A percentile compares a stretch with the other conserved stretches of the same genome.
phyloP scores from a whole-genome alignment of 1,140 invertebrate species.

The Drosophila athabasca region DNA sequence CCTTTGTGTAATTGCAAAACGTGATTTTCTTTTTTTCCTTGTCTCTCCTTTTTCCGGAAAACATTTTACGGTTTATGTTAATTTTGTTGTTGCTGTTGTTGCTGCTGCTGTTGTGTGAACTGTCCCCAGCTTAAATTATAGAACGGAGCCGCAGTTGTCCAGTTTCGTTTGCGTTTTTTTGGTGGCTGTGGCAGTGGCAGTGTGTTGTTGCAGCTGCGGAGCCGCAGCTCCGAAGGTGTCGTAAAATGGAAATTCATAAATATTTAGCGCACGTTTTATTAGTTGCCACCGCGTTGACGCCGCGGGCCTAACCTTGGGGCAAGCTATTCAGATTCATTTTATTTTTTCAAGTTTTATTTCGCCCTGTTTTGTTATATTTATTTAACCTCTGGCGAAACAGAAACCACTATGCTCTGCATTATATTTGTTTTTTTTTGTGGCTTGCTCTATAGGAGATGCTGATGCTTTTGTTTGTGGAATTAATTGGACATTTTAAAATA shows the following conservation, averaged over 20 bases:
- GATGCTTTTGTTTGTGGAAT: no score
- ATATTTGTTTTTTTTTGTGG: no score
- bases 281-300: slow-evolving; percentile 48
- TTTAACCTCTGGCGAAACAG: slow-evolving; percentile 24
- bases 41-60: slow-evolving; percentile 28
- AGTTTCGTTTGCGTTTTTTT: slow-evolving; percentile 31
- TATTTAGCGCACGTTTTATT: slow-evolving; percentile 79
- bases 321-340: slow-evolving; percentile 11
- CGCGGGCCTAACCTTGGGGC: slow-evolving; percentile 38
- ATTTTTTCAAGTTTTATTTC: slow-evolving; percentile 23
- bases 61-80: slow-evolving; percentile 70
- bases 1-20: slow-evolving; percentile 71
- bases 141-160: slow-evolving; percentile 39
- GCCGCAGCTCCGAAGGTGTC: slow-evolving; percentile 60
- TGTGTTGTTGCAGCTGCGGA: slow-evolving; percentile 47
- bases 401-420: no score
- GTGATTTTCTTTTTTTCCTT: slow-evolving; percentile 62
- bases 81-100: slow-evolving; percentile 41
- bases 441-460: no score
- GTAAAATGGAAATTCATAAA: slow-evolving; percentile 78
- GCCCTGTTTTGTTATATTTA: slow-evolving; percentile 17
- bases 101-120: slow-evolving; percentile 13
- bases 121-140: slow-evolving; percentile 57
- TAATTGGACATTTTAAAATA: no score
- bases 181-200: background rate